Evolutionary conservation across 2,797 vertebrate genomes (phyloP).

Genomic region (Dicrostonyx torquatus): DNA sequence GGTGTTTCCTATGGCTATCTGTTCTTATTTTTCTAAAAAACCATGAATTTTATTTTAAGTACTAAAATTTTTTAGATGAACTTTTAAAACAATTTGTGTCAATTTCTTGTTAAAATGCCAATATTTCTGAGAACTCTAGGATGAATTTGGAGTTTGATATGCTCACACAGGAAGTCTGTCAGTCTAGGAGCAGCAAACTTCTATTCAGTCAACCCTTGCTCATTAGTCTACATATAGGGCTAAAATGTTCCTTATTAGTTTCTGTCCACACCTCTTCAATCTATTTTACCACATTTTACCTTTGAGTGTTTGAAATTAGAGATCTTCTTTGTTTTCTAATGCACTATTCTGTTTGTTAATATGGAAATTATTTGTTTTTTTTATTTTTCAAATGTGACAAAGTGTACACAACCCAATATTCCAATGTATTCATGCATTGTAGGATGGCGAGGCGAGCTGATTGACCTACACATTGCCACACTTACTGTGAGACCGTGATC

Average conservation of each 20-base stretch:
- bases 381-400: not conserved
- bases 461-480: not conserved
- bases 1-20: not conserved
- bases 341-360: not conserved
- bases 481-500: not conserved
- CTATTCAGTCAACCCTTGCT: not conserved
- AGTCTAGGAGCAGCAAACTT: not conserved
- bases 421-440: not conserved
- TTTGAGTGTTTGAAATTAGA: conserved; percentile 1
- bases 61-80: not conserved
- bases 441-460: not conserved
- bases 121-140: not conserved
- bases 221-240: not conserved
- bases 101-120: not conserved
- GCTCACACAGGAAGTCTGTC: not conserved
- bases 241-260: not conserved
- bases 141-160: not conserved
- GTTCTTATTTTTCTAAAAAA: not conserved
- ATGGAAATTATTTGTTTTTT: not conserved
- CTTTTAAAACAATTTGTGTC: conserved; percentile 14
- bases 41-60: not conserved
- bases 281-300: not conserved
- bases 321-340: not conserved
- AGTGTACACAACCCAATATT: not conserved
- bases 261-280: not conserved